Evolutionary conservation across 2,888 invertebrate genomes (phyloP).

Genomic region (Onthophagus sagittarius): DNA sequence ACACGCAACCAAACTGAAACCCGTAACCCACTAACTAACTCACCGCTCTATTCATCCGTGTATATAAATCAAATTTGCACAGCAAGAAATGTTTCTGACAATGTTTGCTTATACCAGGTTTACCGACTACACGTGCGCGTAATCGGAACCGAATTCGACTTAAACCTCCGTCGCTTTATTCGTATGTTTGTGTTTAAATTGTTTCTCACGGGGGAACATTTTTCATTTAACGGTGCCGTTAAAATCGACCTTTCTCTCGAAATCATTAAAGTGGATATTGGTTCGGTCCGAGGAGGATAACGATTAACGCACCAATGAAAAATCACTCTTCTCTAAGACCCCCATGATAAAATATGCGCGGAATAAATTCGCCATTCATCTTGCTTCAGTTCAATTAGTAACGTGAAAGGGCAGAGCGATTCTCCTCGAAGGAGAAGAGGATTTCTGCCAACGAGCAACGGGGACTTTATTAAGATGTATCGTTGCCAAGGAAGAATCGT

Average conservation of each 20-base stretch:
- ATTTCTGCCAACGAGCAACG: slow-evolving; percentile 30
- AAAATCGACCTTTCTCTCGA: not conserved
- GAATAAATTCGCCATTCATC: slow-evolving; percentile 35
- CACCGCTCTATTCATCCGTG: not conserved
- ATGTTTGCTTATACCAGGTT: too few species aligned
- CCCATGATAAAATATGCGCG: slow-evolving; percentile 7
- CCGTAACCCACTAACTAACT: not conserved
- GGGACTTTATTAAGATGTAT: slow-evolving; percentile 38
- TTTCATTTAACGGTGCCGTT: not conserved
- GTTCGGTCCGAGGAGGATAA: not conserved
- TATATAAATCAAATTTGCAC: not conserved
- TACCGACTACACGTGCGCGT: not conserved
- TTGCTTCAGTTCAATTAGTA: slow-evolving; percentile 35
- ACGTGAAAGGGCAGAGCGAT: slow-evolving; percentile 30
- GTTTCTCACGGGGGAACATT: not conserved
- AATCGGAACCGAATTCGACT: not conserved
- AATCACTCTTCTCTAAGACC: not conserved
- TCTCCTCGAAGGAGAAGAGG: slow-evolving; percentile 29
- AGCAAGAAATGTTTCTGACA: not conserved
- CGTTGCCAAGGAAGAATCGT: slow-evolving; percentile 23
- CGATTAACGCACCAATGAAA: not conserved
- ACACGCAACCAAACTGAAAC: not conserved
- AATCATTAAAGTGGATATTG: not conserved
- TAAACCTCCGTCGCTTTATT: not conserved
- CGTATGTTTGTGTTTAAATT: not conserved